Base-by-base conservation (phyloP, 1,140 invertebrate species). In the Acromyrmex charruanus region DNA sequence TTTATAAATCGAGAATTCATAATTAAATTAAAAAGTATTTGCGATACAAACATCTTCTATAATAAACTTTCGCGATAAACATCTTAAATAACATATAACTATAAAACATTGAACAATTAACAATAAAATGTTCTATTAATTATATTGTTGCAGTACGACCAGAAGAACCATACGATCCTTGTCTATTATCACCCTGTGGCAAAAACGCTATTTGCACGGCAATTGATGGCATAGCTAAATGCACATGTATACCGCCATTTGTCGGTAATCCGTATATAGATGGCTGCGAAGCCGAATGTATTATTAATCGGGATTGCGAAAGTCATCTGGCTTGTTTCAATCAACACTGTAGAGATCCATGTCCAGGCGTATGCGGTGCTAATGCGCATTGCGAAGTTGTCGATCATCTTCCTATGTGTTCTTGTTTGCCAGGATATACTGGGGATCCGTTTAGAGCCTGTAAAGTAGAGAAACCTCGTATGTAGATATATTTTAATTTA, bases 371-470 rank as follows among this genome's bases (percentile, higher is more conserved):
- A 18, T 99, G 98, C 94, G 98, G 98, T 35, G 91, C 96, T 0
- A 97, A 98, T 93, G 97, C 98, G 1, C 96, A 97, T 88, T 98
- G 98, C 92, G 96, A 96, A 88, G 97, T 98, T 0, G 96, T 97
- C 0, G 97, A 98, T 92, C 98, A 98, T 92, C 95, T 98, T 84
- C 97, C 98, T 2, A 96, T 97, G 5, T 98, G 98, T 93, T 97
- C 96, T 61, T 98, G 98, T 89, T 93, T 97, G 3, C 96, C 96
- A 85, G 97, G 97, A 53, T 97, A 97, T 89, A 96, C 97, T 66
- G 98, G 98, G 5, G 97, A 98, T 96, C 97, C 98, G 3, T 98
- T 98, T 92, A 97, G 97, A 10, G 96, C 97, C 1, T 99, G 98
- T 92, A 96, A 97, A 93, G 94, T 93, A 14, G 95, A 94, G 95